phyloP scores from a whole-genome alignment of 2,888 invertebrate genomes.

The Lepeophtheirus nordmannii region DNA sequence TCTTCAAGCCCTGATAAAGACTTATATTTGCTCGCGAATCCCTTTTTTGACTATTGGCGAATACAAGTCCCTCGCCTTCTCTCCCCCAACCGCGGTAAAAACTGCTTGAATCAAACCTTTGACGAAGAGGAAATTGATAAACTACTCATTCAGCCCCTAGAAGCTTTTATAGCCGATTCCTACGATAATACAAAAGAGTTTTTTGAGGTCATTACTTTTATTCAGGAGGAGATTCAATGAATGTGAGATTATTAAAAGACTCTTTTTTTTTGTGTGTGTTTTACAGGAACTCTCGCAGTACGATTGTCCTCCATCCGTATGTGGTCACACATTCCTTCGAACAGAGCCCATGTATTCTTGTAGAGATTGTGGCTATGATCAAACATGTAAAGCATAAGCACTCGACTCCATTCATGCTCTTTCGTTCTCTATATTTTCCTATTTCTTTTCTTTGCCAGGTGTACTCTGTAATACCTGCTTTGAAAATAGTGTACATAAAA shows the following conservation, averaged over 20 bases:
- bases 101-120: slow-evolving; percentile 8
- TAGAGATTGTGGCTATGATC: slow-evolving; percentile 22
- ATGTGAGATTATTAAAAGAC: background rate
- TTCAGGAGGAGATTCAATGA: background rate
- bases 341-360: slow-evolving; percentile 10
- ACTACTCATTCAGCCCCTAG: slow-evolving; percentile 7
- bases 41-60: slow-evolving; percentile 15
- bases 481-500: slow-evolving; percentile 11
- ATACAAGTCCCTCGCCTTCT: slow-evolving; percentile 15
- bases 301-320: slow-evolving; percentile 14
- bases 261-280: background rate
- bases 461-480: slow-evolving; percentile 21
- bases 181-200: background rate
- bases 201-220: background rate
- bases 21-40: background rate
- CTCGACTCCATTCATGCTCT: background rate
- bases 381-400: slow-evolving; percentile 1
- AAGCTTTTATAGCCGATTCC: background rate
- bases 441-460: background rate
- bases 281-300: slow-evolving; percentile 5
- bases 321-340: slow-evolving; percentile 12
- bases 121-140: background rate
- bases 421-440: background rate
- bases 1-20: background rate
- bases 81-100: slow-evolving; percentile 7